Evolutionary conservation across 1,140 invertebrate genomes (phyloP).

Genomic region (Bathynomus jamesi): DNA sequence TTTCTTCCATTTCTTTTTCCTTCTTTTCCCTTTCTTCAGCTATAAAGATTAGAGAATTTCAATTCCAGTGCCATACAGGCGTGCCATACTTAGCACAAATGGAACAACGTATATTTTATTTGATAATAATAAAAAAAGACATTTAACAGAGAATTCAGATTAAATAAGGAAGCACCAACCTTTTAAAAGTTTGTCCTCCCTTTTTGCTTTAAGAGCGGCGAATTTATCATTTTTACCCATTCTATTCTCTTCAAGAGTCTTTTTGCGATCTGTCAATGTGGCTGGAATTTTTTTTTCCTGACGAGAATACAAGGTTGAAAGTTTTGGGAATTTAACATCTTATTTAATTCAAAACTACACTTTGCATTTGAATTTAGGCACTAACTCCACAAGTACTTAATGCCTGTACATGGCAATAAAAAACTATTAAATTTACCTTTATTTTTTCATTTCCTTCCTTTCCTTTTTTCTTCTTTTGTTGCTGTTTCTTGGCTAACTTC

Average conservation of each 20-base stretch:
- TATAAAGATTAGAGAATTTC: too few species aligned
- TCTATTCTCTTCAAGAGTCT: conserved; percentile 78
- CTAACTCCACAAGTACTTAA: too few species aligned
- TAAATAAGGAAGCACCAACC: too few species aligned
- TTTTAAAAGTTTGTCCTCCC: conserved; percentile 65
- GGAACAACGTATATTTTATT: too few species aligned
- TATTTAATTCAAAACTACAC: too few species aligned
- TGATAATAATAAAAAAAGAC: too few species aligned
- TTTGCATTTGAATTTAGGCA: too few species aligned
- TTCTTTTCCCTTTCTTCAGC: conserved; percentile 32
- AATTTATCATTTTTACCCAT: conserved; percentile 76
- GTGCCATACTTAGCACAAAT: too few species aligned
- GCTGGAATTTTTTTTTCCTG: conserved; percentile 34
- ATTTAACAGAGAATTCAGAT: too few species aligned
- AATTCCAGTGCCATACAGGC: too few species aligned
- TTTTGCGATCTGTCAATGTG: conserved; percentile 61
- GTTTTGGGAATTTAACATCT: not conserved
- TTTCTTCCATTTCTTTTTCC: conserved; percentile 22
- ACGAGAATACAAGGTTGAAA: conserved; percentile 7
- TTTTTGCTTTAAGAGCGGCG: conserved; percentile 83
- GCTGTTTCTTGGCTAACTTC: conserved; percentile 71
- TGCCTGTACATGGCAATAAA: too few species aligned
- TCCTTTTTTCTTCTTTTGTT: conserved; percentile 56
- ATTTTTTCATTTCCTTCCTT: not conserved
- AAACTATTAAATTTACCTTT: too few species aligned